These are phyloP conservation scores for Phymorhynchus buccinoides DNA, from an alignment of 1,140 invertebrate species.

Conservation along the genomic window DNA sequence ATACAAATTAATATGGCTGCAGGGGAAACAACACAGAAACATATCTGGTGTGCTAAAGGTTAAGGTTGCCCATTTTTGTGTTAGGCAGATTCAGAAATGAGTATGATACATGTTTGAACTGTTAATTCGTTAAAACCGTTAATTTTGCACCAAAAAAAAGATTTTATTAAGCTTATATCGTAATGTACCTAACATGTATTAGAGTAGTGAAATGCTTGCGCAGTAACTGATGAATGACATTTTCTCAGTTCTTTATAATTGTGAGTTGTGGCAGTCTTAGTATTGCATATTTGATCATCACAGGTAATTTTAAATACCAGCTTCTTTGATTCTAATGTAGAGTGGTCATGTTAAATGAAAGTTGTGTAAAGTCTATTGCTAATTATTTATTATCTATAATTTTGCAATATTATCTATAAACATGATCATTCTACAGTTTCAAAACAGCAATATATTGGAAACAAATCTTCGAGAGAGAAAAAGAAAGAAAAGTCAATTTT, in stretches of 20 bases:
- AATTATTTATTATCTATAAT: background rate
- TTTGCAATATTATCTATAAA: constrained; percentile 24
- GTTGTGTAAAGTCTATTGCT: background rate
- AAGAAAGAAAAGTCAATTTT: constrained; percentile 34
- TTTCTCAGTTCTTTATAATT: constrained; percentile 1
- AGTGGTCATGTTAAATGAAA: constrained; percentile 59
- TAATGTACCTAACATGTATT: background rate
- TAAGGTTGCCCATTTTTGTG: too few relatives aligned
- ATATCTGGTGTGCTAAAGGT: too few relatives aligned
- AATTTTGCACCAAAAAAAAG: too few relatives aligned
- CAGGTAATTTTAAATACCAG: background rate
- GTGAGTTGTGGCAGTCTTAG: constrained; percentile 27
- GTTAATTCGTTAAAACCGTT: too few relatives aligned
- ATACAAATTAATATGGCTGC: too few relatives aligned
- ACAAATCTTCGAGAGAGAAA: constrained; percentile 12
- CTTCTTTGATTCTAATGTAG: constrained; percentile 46
- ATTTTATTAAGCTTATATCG: too few relatives aligned
- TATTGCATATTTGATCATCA: constrained; percentile 31
- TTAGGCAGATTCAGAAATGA: too few relatives aligned
- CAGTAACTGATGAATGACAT: background rate
- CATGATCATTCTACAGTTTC: constrained; percentile 60
- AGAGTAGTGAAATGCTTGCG: background rate
- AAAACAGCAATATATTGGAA: background rate
- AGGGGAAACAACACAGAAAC: too few relatives aligned
- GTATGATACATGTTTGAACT: too few relatives aligned